Evolutionary conservation across 2,797 vertebrate species (phyloP), one percentile per base, ranked within the genome.

Genomic region (Poecilia gillii): DNA sequence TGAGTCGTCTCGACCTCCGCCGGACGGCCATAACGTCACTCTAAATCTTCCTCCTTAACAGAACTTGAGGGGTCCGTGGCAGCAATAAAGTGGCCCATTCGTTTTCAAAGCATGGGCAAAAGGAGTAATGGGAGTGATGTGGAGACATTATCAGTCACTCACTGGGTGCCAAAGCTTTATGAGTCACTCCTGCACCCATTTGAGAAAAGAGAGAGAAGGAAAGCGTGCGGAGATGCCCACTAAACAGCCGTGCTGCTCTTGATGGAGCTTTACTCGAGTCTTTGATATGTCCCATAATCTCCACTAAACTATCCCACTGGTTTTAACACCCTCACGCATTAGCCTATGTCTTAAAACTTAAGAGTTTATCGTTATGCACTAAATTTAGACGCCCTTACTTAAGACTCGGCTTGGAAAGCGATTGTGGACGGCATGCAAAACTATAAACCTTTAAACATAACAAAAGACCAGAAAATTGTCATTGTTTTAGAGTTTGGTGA

Each of bases 321-420:
- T 93, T 94, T 93, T 92, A 93, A 92, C 93, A 91, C 90, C 92
- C 92, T 85, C 76, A 87, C 85, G 90, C 85, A 94, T 94, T 93
- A 93, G 90, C 92, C 91, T 93, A 90, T 94, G 93, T 94, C 93
- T 94, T 94, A 94, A 88, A 93, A 94, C 91, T 92, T 93, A 93
- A 93, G 92, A 94, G 93, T 95, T 95, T 94, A 93, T 94, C 92
- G 70, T 91, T 86, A 75, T 0, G 81, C 20, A 88, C 93, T 94
- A 94, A 90, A 94, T 94, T 90, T 94, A 93, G 92, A 92, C 81
- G 53, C 80, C 84, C 84, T 91, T 85, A 90, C 88, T 88, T 91
- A 93, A 95, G 89, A 91, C 91, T 90, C 86, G 82, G 92, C 85
- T 90, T 39, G 81, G 86, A 20, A 89, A 86, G 86, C 71, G 85